Evolutionary conservation across 2,113 vertebrate genomes (phyloP).

Genomic region (Pleuronectes platessa): DNA sequence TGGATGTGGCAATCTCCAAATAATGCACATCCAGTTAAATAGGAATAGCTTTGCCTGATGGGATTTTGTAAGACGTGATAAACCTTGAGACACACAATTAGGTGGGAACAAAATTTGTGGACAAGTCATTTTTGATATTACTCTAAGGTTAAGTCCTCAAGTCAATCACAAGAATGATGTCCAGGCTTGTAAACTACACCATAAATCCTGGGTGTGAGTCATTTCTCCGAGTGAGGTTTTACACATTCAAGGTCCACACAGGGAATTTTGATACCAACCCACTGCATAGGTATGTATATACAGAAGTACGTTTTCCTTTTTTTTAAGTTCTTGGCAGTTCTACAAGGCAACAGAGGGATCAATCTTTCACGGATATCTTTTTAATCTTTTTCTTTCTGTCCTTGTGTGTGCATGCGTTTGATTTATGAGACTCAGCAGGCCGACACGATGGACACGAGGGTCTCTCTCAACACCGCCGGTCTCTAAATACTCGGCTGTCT

Average conservation of each 20-base stretch:
- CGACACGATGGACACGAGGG: constrained; percentile 38
- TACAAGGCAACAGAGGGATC: constrained; percentile 74
- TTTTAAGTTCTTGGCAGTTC: constrained; percentile 36
- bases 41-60: constrained; percentile 67
- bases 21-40: constrained; percentile 55
- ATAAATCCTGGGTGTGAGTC: constrained; percentile 51
- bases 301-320: constrained; percentile 26
- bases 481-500: constrained; percentile 61
- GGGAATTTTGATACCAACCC: constrained; percentile 17
- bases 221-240: constrained; percentile 40
- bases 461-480: constrained; percentile 29
- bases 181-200: constrained; percentile 11
- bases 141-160: constrained; percentile 63
- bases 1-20: constrained; percentile 67
- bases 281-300: constrained; percentile 22
- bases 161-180: constrained; percentile 59
- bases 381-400: constrained; percentile 79
- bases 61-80: constrained; percentile 61
- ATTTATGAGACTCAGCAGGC: constrained; percentile 73
- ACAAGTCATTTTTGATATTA: constrained; percentile 59
- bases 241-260: constrained; percentile 65
- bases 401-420: constrained; percentile 67
- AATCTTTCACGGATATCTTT: constrained; percentile 77
- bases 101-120: constrained; percentile 51
- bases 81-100: constrained; percentile 65